Evolutionary conservation across 2,888 invertebrate species (phyloP).

Genomic region (Scaptodrosophila latifasciaeformis): DNA sequence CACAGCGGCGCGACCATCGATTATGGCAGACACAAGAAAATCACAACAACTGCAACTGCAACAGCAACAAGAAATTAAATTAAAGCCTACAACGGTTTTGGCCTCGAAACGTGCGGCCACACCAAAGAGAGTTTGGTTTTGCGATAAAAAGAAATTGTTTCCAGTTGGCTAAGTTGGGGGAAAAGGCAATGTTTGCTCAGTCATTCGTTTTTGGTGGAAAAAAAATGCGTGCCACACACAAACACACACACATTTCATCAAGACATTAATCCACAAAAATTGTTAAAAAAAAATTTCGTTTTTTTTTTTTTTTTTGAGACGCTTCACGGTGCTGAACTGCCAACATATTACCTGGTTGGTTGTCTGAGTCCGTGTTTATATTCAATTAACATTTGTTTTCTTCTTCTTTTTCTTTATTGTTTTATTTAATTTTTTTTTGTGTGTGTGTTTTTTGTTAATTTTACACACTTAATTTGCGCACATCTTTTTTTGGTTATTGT

Average conservation of each 20-base stretch:
- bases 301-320: constrained; percentile 10
- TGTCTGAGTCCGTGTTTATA: constrained; percentile 32
- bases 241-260: constrained; percentile 11
- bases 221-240: constrained; percentile 11
- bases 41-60: constrained; percentile 25
- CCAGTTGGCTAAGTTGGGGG: constrained; percentile 53
- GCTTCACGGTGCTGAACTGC: constrained; percentile 1
- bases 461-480: constrained; percentile 57
- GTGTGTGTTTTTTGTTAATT: constrained; percentile 35
- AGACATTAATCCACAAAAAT: too few species aligned
- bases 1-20: constrained; percentile 19
- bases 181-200: constrained; percentile 40
- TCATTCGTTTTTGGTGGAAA: constrained; percentile 33
- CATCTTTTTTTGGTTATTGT: constrained; percentile 40
- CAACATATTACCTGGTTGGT: constrained; percentile 32
- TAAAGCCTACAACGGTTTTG: constrained; percentile 10
- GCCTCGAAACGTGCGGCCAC: constrained; percentile 37
- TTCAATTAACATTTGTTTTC: constrained; percentile 28
- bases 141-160: constrained; percentile 72
- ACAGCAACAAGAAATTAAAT: constrained; percentile 18
- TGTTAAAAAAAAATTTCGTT: constrained; percentile 19
- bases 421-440: constrained; percentile 9
- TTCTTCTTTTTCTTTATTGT: constrained; percentile 13
- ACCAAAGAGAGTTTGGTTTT: constrained; percentile 73
- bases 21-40: constrained; percentile 23